Evolutionary conservation across 2,888 invertebrate species (phyloP).

Genomic region (Cheilosia impressa): DNA sequence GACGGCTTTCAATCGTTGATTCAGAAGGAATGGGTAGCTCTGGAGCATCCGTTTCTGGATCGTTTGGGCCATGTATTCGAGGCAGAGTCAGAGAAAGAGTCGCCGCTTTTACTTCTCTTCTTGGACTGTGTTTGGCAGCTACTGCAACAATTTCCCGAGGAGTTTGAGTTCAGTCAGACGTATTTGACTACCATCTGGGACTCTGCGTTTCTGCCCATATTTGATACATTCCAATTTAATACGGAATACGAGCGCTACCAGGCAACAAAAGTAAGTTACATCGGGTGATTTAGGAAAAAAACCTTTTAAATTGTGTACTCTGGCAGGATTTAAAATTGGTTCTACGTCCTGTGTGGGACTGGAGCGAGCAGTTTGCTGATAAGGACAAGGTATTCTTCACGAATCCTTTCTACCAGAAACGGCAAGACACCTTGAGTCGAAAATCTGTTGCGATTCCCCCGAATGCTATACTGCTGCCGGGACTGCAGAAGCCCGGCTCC

Average conservation of each 20-base stretch:
- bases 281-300: conserved; percentile 73
- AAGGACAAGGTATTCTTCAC: conserved; percentile 92
- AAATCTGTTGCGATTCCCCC: conserved; percentile 81
- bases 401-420: conserved; percentile 90
- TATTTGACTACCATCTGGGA: conserved; percentile 97
- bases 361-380: conserved; percentile 93
- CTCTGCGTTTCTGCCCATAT: conserved; percentile 92
- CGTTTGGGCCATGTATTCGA: conserved; percentile 87
- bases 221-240: conserved; percentile 97
- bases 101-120: conserved; percentile 95
- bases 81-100: conserved; percentile 86
- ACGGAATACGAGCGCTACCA: conserved; percentile 90
- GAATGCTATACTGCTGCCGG: conserved; percentile 78
- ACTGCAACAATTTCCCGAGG: conserved; percentile 92
- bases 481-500: conserved; percentile 77
- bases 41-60: conserved; percentile 93
- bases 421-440: conserved; percentile 78
- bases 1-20: conserved; percentile 95
- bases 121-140: conserved; percentile 98
- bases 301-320: neutral
- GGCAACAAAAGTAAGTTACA: conserved; percentile 84
- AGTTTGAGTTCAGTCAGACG: conserved; percentile 96
- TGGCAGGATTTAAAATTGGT: conserved; percentile 84
- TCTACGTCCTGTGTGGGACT: conserved; percentile 93
- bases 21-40: conserved; percentile 97